phyloP scores from a whole-genome alignment of 2,888 invertebrate genomes.

The Mimachlamys varia region DNA sequence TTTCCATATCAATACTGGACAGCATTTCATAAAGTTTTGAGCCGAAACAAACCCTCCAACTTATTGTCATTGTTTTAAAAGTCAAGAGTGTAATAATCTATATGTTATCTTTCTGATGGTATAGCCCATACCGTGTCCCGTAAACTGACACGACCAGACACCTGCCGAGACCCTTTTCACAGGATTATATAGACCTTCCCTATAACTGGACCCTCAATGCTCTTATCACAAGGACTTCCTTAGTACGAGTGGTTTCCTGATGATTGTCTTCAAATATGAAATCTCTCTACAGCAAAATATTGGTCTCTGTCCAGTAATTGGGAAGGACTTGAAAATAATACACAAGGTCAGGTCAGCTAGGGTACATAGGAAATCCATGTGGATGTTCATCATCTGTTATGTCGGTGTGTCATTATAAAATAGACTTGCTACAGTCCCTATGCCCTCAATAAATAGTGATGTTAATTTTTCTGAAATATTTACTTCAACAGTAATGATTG shows the following conservation, averaged over 20 bases:
- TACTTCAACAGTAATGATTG: too few species aligned
- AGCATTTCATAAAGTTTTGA: neutral
- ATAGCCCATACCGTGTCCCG: neutral
- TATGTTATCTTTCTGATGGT: neutral
- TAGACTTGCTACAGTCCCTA: neutral
- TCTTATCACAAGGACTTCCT: constrained; percentile 24
- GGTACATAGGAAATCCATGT: neutral
- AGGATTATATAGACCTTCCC: neutral
- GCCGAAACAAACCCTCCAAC: neutral
- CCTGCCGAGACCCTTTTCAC: neutral
- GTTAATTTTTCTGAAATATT: too few species aligned
- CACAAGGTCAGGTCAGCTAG: neutral
- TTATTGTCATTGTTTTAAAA: neutral
- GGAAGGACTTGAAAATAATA: neutral
- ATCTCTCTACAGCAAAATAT: neutral
- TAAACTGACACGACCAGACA: neutral
- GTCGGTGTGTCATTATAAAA: neutral
- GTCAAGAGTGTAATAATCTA: neutral
- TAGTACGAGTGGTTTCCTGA: neutral
- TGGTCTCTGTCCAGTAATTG: constrained; percentile 1
- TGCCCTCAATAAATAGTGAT: neutral
- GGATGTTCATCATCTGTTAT: neutral
- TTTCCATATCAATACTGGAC: neutral
- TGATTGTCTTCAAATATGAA: neutral
- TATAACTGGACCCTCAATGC: neutral